Evolutionary conservation across 2,888 invertebrate genomes (phyloP).

Genomic region (Aproaerema taeniolella): DNA sequence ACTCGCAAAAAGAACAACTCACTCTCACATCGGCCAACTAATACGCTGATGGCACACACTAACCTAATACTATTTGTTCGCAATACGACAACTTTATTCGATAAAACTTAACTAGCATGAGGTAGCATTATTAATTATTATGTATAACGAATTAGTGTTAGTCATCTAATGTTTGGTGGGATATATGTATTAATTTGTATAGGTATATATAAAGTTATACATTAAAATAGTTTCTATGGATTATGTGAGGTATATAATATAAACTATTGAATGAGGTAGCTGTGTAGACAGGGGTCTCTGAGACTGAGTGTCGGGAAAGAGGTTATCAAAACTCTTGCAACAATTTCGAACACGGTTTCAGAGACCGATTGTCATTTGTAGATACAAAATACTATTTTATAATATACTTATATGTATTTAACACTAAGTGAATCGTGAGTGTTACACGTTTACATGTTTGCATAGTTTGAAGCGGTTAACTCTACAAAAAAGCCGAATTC

Average conservation of each 20-base stretch:
- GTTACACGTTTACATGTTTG: too few relatives aligned
- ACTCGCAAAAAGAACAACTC: not conserved
- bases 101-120: constrained; percentile 65
- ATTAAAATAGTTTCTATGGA: constrained; percentile 63
- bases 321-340: too few relatives aligned
- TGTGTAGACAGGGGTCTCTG: too few relatives aligned
- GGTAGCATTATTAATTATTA: constrained; percentile 69
- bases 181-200: constrained; percentile 49
- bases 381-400: constrained; percentile 28
- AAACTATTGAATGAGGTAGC: constrained; percentile 68
- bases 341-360: too few relatives aligned
- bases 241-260: constrained; percentile 71
- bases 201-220: constrained; percentile 26
- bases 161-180: constrained; percentile 70
- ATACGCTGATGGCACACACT: not conserved
- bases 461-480: too few relatives aligned
- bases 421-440: too few relatives aligned
- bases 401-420: too few relatives aligned
- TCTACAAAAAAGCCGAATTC: too few relatives aligned
- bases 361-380: too few relatives aligned
- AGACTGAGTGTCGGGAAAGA: too few relatives aligned
- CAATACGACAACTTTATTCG: not conserved
- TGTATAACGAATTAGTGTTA: constrained; percentile 54
- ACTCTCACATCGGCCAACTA: not conserved
- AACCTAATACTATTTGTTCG: not conserved